Evolutionary conservation across 2,113 vertebrate species (phyloP), one percentile per base, ranked within the genome.

Genomic region (Mesocricetus auratus): DNA sequence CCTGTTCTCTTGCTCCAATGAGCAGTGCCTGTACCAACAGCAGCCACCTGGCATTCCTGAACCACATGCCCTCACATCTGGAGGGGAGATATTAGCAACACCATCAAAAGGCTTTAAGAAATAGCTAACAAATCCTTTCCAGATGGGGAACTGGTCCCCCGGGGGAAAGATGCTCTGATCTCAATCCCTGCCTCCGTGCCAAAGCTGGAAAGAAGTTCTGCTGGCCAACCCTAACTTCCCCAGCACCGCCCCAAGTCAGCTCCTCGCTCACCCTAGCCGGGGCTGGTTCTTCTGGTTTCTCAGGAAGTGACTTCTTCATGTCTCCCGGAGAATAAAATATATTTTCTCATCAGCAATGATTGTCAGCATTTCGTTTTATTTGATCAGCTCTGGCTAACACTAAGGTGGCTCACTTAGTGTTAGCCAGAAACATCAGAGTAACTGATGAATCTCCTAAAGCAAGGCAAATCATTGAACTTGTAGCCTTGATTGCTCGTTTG

Each of bases 91-190:
- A 68, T 45, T 79, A 82, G 89, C 90, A 90, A 60, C n/a, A 50
- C 69, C 69, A 81, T 69, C 62, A 74, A 87, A 90, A 78, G 91
- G 31, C 90, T 93, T 68, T 91, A 77, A 79, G 68, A 86, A 94
- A 78, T 3, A 94, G 47, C 79, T 39, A 33, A 83, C n/a, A 94
- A 85, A 94, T 92, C 88, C 75, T 81, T 93, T 94, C 88, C 79
- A 92, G 89, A 96, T 71, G 94, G 56, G 36, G 56, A 39, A 60
- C 1, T 73, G 50, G 62, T 31, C 47, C n/a, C 62, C 13, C 58
- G 21, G 19, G 19, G 39, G 79, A 36, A 56, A 92, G 77, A 7
- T 7, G 17, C 31, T 69, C 45, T 58, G n/a, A 2, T 75, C 83
- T 74, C 69, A 74, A 26, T 19, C 68, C 8, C 56, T 66, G 47